Base-by-base conservation (phyloP, 1,140 invertebrate genomes). In the Dinoponera quadriceps region DNA sequence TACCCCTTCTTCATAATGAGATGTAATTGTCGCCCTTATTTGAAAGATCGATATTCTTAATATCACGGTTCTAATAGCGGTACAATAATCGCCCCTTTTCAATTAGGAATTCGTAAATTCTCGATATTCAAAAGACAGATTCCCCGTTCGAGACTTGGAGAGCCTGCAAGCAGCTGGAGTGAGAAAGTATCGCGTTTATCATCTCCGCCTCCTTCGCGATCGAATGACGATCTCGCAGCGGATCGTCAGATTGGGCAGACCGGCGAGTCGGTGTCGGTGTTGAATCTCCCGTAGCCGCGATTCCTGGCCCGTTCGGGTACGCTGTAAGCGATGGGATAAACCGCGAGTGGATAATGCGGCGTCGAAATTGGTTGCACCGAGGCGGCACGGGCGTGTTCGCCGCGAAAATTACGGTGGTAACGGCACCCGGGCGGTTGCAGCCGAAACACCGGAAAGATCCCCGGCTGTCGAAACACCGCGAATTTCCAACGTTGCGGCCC, bases 371-470 rank as follows among this genome's bases (percentile, higher is more conserved):
- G 75, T 71, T 69, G 75, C 65, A 71, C 65, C 65, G 75, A 80
- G 51, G 51, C 25, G 51, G 29, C 38, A 33, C 51, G 63, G 29
- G 33, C 27, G 3, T 22, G 48, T 11, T 44, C 51, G 51, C 62
- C 20, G 33, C 51, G 65, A 80, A 80, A 80, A 80, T 80, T 80
- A 80, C 66, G 75, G 65, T 71, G 38, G 22, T 80, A 80, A 80
- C 75, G n/a, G 65, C 65, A 71, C 51, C 51, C 75, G 33, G 13
- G 63, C 18, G 51, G 29, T 55, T 44, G 18, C 75, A 20, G 51
- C 33, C 51, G 51, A 80, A 80, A 80, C 65, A 71, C 75, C 65
- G 75, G 75, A 80, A 80, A 80, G 75, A 80, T 80, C 65, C 22
- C 14, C 44, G 44, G 59, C 75, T 71, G 75, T 80, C 75, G 75